Conservation (phyloP, 2,888 invertebrate genomes). For the Agrilus mali region DNA sequence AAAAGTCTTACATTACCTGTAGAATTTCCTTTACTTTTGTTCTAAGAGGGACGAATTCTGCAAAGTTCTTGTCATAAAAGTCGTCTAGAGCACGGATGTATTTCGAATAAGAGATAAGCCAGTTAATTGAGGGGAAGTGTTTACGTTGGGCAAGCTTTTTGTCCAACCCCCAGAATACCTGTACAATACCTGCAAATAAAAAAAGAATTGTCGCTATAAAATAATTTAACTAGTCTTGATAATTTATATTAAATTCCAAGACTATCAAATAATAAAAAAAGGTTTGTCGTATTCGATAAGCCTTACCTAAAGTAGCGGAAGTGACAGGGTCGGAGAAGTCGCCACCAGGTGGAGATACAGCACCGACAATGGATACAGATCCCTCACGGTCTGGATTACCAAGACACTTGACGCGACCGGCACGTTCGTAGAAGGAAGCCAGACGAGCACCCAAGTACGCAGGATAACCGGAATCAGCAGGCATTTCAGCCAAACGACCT, state of each 20-base stretch:
- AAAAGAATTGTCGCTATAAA: neutral
- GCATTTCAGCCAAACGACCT: slow-evolving; percentile 98
- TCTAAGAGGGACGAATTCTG: slow-evolving; percentile 92
- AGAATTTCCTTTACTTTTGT: slow-evolving; percentile 70
- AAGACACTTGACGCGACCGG: slow-evolving; percentile 92
- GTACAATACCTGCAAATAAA: slow-evolving; percentile 66
- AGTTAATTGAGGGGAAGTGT: slow-evolving; percentile 99
- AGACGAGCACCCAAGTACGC: slow-evolving; percentile 97
- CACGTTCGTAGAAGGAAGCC: slow-evolving; percentile 99
- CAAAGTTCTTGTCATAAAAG: slow-evolving; percentile 97
- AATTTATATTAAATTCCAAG: neutral
- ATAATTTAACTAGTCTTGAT: neutral
- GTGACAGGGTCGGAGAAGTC: slow-evolving; percentile 99
- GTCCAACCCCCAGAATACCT: slow-evolving; percentile 99
- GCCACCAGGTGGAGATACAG: slow-evolving; percentile 99
- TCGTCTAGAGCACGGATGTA: slow-evolving; percentile 98
- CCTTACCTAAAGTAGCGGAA: slow-evolving; percentile 71
- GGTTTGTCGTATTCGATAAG: neutral
- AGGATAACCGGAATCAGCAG: slow-evolving; percentile 97
- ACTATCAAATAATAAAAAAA: neutral
- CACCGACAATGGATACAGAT: slow-evolving; percentile 98
- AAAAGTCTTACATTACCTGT: slow-evolving; percentile 19
- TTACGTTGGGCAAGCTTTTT: slow-evolving; percentile 98
- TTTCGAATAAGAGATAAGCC: slow-evolving; percentile 96
- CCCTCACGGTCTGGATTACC: slow-evolving; percentile 98